These are phyloP conservation scores for Microcebus griseorufus DNA, from an alignment of 2,113 vertebrate species.

Conservation along the genomic window DNA sequence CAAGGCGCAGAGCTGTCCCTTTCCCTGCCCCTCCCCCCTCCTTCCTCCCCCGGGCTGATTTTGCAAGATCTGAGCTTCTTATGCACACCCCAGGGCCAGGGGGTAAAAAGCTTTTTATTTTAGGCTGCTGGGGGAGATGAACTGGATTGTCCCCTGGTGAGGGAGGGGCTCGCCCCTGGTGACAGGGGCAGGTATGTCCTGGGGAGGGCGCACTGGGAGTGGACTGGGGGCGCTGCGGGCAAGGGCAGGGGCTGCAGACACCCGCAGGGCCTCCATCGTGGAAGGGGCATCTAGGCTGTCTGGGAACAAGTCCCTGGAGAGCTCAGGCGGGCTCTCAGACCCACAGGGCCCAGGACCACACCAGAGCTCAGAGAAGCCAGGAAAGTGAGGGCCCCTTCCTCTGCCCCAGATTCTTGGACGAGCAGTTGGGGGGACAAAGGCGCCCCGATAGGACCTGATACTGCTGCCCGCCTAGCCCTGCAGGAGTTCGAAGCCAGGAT, in stretches of 20 bases:
- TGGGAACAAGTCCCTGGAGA: not conserved
- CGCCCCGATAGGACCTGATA: accelerated
- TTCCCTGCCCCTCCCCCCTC: no score
- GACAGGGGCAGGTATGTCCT: not conserved
- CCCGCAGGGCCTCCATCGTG: not conserved
- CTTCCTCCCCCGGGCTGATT: not conserved
- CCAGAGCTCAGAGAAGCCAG: not conserved
- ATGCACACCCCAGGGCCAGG: no score
- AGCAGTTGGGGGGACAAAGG: not conserved
- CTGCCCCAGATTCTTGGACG: not conserved
- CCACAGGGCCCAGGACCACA: not conserved
- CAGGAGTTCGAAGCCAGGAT: not conserved
- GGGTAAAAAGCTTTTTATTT: not conserved
- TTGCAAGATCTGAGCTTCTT: not conserved
- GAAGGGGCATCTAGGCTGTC: not conserved
- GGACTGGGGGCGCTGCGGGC: not conserved
- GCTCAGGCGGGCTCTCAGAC: not conserved
- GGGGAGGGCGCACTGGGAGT: no score
- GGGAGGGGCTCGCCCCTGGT: not conserved
- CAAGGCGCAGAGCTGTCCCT: not conserved
- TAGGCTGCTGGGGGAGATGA: not conserved
- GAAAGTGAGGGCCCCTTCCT: no score
- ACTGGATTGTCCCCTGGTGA: no score
- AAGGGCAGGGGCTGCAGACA: not conserved
- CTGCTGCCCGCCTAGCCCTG: accelerated